Evolutionary conservation across 2,113 vertebrate species (phyloP).

Genomic region (Epinephelus moara): DNA sequence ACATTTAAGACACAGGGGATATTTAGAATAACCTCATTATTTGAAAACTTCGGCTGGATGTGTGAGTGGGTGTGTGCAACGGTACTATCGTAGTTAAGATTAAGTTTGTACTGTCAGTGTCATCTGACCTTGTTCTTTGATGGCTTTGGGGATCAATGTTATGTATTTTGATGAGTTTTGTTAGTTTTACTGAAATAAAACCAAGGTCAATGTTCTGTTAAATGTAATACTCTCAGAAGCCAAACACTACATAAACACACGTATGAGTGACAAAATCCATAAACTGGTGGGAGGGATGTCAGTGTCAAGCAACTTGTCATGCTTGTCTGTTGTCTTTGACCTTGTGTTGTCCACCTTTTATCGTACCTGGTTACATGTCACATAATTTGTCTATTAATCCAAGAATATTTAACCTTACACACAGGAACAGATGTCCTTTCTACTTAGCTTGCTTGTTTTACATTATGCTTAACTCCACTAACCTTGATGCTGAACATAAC

Average conservation of each 20-base stretch:
- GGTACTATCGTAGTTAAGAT: background rate
- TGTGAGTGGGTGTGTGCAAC: background rate
- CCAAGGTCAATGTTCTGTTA: background rate
- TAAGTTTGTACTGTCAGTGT: background rate
- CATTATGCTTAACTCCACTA: background rate
- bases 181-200: background rate
- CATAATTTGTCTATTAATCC: background rate
- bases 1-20: constrained; percentile 16
- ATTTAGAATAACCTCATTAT: constrained; percentile 3
- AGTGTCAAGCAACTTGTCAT: background rate
- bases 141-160: background rate
- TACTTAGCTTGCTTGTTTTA: background rate
- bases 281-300: background rate
- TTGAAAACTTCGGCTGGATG: background rate
- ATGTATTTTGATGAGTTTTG: background rate
- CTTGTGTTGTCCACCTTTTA: background rate
- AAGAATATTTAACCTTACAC: background rate
- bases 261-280: background rate
- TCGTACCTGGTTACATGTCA: background rate
- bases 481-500: background rate
- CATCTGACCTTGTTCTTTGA: background rate
- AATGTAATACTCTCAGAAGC: background rate
- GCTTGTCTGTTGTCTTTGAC: background rate
- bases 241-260: background rate
- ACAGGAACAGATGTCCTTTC: background rate